A percentile compares a stretch with the other conserved stretches of the same genome.
phyloP scores from a whole-genome alignment of 2,797 vertebrate species.

The Acomys russatus region DNA sequence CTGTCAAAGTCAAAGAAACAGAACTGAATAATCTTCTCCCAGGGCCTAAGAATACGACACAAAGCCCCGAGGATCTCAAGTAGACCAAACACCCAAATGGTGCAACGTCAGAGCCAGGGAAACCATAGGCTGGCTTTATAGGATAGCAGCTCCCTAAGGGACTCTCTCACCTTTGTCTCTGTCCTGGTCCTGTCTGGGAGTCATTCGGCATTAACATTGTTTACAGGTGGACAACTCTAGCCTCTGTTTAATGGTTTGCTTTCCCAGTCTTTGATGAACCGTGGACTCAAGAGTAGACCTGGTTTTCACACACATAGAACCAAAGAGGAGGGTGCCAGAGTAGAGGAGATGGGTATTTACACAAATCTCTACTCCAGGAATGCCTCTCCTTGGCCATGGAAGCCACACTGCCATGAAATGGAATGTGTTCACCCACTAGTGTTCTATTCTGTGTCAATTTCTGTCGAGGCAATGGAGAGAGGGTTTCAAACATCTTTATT shows the following conservation, averaged over 20 bases:
- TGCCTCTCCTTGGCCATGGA: neutral
- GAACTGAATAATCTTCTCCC: neutral
- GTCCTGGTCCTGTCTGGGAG: neutral
- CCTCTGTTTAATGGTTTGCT: neutral
- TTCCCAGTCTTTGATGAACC: neutral
- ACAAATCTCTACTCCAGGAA: neutral
- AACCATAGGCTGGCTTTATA: neutral
- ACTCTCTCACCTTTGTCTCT: neutral
- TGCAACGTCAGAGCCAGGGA: neutral
- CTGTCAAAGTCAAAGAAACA: neutral
- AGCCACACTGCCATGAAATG: neutral
- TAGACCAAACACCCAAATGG: neutral
- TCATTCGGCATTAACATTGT: neutral
- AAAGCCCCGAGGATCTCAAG: neutral
- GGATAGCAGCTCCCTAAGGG: neutral
- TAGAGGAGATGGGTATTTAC: neutral
- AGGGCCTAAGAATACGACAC: neutral
- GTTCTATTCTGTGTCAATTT: constrained; percentile 24
- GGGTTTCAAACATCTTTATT: constrained; percentile 77
- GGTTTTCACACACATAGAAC: neutral
- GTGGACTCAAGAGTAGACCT: neutral
- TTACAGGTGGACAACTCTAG: neutral
- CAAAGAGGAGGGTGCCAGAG: neutral
- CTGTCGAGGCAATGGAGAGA: constrained; percentile 61
- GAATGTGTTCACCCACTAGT: neutral